Evolutionary conservation across 1,140 invertebrate species (phyloP), one percentile per base, ranked within the genome.

Genomic region (Tenebrio molitor): DNA sequence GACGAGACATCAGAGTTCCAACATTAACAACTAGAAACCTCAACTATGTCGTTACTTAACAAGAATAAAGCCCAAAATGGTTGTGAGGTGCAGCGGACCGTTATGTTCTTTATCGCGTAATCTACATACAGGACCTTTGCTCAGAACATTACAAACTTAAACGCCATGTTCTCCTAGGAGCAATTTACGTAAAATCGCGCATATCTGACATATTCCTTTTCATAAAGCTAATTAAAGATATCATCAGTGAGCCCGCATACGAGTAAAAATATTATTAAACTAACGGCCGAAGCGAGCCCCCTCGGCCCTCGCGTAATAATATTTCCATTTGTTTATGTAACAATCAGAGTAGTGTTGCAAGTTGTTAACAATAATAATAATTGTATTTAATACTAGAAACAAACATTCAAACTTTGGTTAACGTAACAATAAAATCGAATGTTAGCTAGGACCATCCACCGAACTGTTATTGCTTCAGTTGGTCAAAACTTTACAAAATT

Each of bases 31-130:
- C 78, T 78, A 71, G 70, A 79, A 80, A 80, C 79, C 79, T 79
- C 79, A 80, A 80, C 79, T 78, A 80, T 77, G 78, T 79, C 79
- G 78, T 80, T 80, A 80, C 79, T 80, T 79, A 79, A 76, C 76
- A 75, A 77, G 74, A 77, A 79, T 76, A 76, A 78, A 80, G 74
- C 76, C 74, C 62, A 73, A 73, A 79, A 78, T 77, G 77, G 78
- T 72, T 76, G 75, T 72, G 75, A 78, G 74, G 70, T 75, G 76
- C 76, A 78, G 71, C 77, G 58, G 72, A 80, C 76, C 79, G 76
- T 80, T 76, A 74, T 74, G 75, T 79, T 77, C 77, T 78, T 80
- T 80, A 80, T 80, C 79, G 72, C 74, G 79, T 78, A 80, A 80
- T 80, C 79, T 80, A 76, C 77, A 73, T 75, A 73, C 74, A 71